A percentile compares a stretch with the other conserved stretches of the same genome.
These are phyloP conservation scores for Pelecanoides urinatrix DNA, from an alignment of 2,113 vertebrate genomes.

Conservation along the genomic window DNA sequence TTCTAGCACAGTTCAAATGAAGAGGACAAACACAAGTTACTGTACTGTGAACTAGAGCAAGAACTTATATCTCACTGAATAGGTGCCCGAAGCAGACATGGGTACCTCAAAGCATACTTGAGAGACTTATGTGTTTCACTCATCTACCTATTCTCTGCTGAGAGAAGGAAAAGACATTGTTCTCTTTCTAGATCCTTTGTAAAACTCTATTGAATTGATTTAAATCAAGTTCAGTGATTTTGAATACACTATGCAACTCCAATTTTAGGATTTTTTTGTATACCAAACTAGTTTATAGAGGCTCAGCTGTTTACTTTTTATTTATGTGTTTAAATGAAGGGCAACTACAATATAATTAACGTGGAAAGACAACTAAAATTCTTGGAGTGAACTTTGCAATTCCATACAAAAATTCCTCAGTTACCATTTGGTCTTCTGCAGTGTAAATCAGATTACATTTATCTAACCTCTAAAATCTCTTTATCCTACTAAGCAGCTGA, in stretches of 20 bases:
- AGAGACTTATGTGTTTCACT: not conserved
- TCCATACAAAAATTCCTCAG: not conserved
- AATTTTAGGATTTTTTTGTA: not conserved
- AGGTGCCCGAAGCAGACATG: fast-evolving
- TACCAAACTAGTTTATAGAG: not conserved
- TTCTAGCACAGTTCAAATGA: not conserved
- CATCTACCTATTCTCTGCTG: not conserved
- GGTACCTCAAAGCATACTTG: not conserved
- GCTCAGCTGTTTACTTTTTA: not conserved
- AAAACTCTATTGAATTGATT: not conserved
- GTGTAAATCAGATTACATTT: not conserved
- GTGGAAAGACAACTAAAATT: not conserved
- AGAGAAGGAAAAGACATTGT: not conserved
- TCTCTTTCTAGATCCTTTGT: not conserved
- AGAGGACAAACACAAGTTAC: not conserved
- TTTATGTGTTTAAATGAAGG: not conserved
- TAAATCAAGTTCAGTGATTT: not conserved
- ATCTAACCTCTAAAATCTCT: not conserved
- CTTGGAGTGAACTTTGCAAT: not conserved
- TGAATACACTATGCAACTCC: not conserved
- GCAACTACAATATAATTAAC: not conserved
- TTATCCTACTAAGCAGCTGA: not conserved
- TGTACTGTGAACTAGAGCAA: not conserved
- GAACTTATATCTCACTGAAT: not conserved
- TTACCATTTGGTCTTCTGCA: not conserved